Base-by-base conservation (phyloP, 2,113 vertebrate genomes). In the Acanthochromis polyacanthus region DNA sequence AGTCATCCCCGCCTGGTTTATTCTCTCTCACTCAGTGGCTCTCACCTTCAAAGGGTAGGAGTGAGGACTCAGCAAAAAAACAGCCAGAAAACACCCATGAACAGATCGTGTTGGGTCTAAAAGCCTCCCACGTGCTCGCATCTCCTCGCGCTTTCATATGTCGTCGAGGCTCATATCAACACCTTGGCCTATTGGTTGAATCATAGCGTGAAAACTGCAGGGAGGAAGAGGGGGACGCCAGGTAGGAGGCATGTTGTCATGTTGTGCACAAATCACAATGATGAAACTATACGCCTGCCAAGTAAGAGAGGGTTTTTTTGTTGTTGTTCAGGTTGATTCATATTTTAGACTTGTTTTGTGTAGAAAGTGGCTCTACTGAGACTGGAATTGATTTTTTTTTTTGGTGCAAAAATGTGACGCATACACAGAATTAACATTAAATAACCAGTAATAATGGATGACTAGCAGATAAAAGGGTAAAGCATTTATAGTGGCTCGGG, bases 21-120 rank as follows among this genome's bases (percentile, higher is more conserved):
- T 10, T 67, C 45, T 51, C 40, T 71, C 63, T 57, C 63, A 57
- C 5, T 64, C 48, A 61, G 43, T 78, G 78, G 67, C 75, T 85
- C 78, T 85, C 43, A 75, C 62, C 28, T 86, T 19, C 23, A 66
- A 61, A 72, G 59, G 38, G 78, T 83, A 43, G 80, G 73, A 80
- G 78, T 74, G 71, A 80, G 46, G 68, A 83, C 57, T 88, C 82
- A 73, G 72, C 84, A 28, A 23, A 71, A 36, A 36, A 36, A 78
- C 20, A 72, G 70, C 16, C 64, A 68, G 58, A 84, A 79, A 83
- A 52, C 43, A 55, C 38, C 52, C 78, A 64, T 57, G 50, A 75
- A 75, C 22, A 48, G 67, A 78, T 80, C 43, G 62, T 74, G 48
- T 75, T 81, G 72, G 52, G 58, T 71, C 75, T 63, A n/a, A 51